Evolutionary conservation across 1,140 invertebrate species (phyloP), one percentile per base, ranked within the genome.

Genomic region (Danaus plexippus): DNA sequence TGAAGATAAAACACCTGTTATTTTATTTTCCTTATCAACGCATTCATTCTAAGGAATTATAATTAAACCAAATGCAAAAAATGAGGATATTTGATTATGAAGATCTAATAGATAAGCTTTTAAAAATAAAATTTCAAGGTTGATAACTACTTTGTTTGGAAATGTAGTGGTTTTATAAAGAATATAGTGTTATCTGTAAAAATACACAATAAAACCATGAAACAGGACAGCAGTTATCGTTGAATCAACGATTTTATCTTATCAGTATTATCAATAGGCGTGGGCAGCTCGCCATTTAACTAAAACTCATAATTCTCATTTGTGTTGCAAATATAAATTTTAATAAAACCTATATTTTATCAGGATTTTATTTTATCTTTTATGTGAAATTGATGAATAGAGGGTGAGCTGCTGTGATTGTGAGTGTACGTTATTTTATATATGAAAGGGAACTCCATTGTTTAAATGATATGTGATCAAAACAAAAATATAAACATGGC

Each of bases 211-310:
- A 61, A 74, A 77, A 74, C 59, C 75, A 60, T 76, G 67, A 44
- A 69, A 71, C 61, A 54, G 43, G 57, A 46, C 22, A 55, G 42
- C 46, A 55, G 46, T 73, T 80, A 81, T 80, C 73, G 70, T 68
- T 71, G 62, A 69, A 66, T 75, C 67, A 76, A 70, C 69, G 61
- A 47, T 54, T 57, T 68, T 80, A 85, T 83, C 80, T 85, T 73
- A 83, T 85, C 82, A 66, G 13, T 59, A 63, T 67, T 82, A 83
- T 85, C 80, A 76, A 77, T 77, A 71, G 73, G 77, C 52, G 80
- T 77, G 67, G 60, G 69, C 58, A 62, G 63, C 47, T 54, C 54
- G 71, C 64, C 56, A 56, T 69, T 68, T 64, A 60, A 48, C 48
- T 67, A 63, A 61, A 62, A 32, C 22, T 32, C 7, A 32, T 32